Percentiles rank a stretch among this genome's conserved stretches.
These are phyloP conservation scores for Heterotis niloticus DNA, from an alignment of 2,113 vertebrate species.

Conservation along the genomic window DNA sequence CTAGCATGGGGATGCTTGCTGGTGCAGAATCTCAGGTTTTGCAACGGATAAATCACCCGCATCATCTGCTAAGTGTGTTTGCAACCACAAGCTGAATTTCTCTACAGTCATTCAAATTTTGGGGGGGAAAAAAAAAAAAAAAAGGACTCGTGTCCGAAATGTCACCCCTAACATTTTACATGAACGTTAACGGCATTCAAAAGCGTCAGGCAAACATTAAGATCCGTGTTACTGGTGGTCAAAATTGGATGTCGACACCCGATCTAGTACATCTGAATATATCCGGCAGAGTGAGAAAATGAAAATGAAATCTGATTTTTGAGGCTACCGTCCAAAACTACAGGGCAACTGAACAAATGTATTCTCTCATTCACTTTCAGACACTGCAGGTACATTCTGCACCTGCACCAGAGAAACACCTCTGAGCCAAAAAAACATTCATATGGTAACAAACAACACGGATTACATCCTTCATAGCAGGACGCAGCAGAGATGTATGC, in stretches of 20 bases:
- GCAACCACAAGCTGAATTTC: neutral
- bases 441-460: no score
- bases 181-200: neutral
- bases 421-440: neutral
- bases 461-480: no score
- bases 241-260: neutral
- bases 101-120: neutral
- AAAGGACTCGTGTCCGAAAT: neutral
- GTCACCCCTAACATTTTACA: neutral
- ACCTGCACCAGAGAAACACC: neutral
- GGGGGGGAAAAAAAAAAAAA: no score
- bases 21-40: no score
- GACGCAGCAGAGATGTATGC: neutral
- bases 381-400: no score
- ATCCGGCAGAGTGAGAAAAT: no score
- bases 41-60: no score
- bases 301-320: no score
- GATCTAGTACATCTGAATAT: no score
- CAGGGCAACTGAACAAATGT: no score
- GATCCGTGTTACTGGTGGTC: neutral
- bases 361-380: no score
- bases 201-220: neutral
- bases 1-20: slow-evolving; percentile 10
- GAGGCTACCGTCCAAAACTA: no score
- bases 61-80: neutral